Evolutionary conservation across 2,113 vertebrate species (phyloP).

Genomic region (Semicossyphus pulcher): DNA sequence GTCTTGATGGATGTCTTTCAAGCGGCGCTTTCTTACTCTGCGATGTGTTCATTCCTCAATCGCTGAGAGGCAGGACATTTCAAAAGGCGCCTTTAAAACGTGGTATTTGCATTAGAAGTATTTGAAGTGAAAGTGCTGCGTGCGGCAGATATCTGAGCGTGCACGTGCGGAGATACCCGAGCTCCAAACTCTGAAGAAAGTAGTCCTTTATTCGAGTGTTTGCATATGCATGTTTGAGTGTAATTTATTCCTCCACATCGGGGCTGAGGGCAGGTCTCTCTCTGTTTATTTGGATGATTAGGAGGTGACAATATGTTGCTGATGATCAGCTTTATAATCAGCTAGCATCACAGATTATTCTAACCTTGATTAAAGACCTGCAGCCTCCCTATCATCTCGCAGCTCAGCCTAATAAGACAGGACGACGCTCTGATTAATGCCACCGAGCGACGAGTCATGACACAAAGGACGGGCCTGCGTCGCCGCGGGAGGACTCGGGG

Average conservation of each 20-base stretch:
- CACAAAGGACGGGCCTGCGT: slow-evolving; percentile 73
- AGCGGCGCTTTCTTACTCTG: slow-evolving; percentile 17
- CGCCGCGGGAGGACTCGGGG: slow-evolving; percentile 50
- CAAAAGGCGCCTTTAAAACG: slow-evolving; percentile 62
- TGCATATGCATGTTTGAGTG: neutral
- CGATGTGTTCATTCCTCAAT: slow-evolving; percentile 39
- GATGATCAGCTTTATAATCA: slow-evolving; percentile 83
- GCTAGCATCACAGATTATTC: slow-evolving; percentile 79
- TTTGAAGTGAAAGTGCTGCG: slow-evolving; percentile 67
- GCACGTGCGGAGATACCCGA: neutral
- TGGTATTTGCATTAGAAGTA: slow-evolving; percentile 69
- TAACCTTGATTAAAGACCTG: slow-evolving; percentile 84
- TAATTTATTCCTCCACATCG: slow-evolving; percentile 69
- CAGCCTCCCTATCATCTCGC: slow-evolving; percentile 79
- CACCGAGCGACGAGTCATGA: slow-evolving; percentile 66
- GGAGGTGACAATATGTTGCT: slow-evolving; percentile 80
- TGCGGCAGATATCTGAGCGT: slow-evolving; percentile 31
- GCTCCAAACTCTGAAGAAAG: too few relatives aligned
- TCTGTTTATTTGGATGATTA: slow-evolving; percentile 83
- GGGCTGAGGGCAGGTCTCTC: slow-evolving; percentile 65
- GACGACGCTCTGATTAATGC: slow-evolving; percentile 80
- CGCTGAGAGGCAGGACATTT: slow-evolving; percentile 50
- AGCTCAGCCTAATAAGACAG: slow-evolving; percentile 79
- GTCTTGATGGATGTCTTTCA: slow-evolving; percentile 75
- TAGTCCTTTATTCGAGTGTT: too few relatives aligned